Percentiles rank a stretch among this genome's conserved stretches.
These are phyloP conservation scores for Calameuta filiformis DNA, from an alignment of 2,888 invertebrate species.

Conservation along the genomic window DNA sequence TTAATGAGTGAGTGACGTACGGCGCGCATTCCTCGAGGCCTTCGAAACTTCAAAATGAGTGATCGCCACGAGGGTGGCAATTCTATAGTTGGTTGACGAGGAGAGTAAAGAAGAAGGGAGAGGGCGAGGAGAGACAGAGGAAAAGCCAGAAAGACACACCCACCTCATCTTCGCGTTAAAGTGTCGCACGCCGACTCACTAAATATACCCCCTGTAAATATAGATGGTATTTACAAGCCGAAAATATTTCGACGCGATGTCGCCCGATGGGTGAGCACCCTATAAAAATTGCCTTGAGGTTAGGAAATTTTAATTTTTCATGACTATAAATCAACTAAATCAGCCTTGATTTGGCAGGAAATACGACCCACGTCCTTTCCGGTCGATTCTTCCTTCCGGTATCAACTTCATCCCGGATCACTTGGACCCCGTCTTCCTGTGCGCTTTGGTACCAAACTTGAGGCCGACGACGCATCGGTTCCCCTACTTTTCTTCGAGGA, in stretches of 20 bases:
- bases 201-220: slow-evolving; percentile 61
- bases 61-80: slow-evolving; percentile 48
- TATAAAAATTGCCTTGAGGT: slow-evolving; percentile 1
- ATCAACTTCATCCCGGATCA: background rate
- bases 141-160: slow-evolving; percentile 49
- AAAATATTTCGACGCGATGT: slow-evolving; percentile 48
- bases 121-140: slow-evolving; percentile 1
- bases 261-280: background rate
- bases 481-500: slow-evolving; percentile 3
- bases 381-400: background rate
- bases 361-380: background rate
- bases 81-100: slow-evolving; percentile 7
- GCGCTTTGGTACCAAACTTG: background rate
- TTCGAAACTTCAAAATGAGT: slow-evolving; percentile 59
- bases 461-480: background rate
- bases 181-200: slow-evolving; percentile 56
- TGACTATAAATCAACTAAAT: background rate
- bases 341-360: background rate
- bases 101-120: background rate
- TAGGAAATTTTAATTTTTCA: background rate
- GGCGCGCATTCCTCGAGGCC: slow-evolving; percentile 5
- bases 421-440: background rate
- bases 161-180: slow-evolving; percentile 55
- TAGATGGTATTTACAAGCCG: slow-evolving; percentile 62
- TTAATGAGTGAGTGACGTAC: background rate